phyloP scores from a whole-genome alignment of 2,797 vertebrate species.

The Ctenopoma multispine region DNA sequence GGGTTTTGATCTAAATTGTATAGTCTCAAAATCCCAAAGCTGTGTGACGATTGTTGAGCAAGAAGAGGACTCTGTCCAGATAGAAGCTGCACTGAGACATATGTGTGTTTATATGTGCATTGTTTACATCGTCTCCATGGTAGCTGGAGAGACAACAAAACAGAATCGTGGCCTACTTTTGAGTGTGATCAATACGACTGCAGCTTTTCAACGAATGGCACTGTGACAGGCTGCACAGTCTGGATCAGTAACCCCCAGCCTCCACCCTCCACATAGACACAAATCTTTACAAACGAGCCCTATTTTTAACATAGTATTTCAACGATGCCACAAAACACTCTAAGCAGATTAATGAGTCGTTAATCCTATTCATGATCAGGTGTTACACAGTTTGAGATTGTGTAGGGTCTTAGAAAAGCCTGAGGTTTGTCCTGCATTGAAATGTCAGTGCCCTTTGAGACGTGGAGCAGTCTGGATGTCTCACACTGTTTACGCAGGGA shows the following conservation, averaged over 20 bases:
- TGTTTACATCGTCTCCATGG: conserved; percentile 28
- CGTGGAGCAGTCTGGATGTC: conserved; percentile 12
- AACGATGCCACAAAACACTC: conserved; percentile 19
- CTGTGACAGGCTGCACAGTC: conserved; percentile 21
- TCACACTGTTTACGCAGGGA: conserved; percentile 35
- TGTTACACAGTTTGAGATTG: conserved; percentile 26
- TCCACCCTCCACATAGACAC: conserved; percentile 1
- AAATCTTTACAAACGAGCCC: conserved; percentile 7
- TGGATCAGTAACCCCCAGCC: conserved; percentile 40
- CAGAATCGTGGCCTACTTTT: conserved; percentile 29
- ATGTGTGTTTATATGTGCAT: conserved; percentile 13
- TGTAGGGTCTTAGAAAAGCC: conserved; percentile 5
- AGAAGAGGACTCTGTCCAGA: conserved; percentile 20
- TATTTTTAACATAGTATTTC: conserved; percentile 30
- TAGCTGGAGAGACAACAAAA: conserved; percentile 4
- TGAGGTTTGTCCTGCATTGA: conserved; percentile 15
- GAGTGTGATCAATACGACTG: conserved; percentile 47
- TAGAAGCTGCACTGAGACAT: conserved; percentile 5
- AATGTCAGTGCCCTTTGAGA: conserved; percentile 16
- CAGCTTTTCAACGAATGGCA: conserved; percentile 36
- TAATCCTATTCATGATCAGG: conserved; percentile 48
- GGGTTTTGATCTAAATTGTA: background rate
- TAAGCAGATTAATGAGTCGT: conserved; percentile 62
- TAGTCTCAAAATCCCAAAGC: background rate
- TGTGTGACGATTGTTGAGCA: conserved; percentile 57